These are phyloP conservation scores for Phymorhynchus buccinoides DNA, from an alignment of 1,140 invertebrate genomes.

Conservation along the genomic window DNA sequence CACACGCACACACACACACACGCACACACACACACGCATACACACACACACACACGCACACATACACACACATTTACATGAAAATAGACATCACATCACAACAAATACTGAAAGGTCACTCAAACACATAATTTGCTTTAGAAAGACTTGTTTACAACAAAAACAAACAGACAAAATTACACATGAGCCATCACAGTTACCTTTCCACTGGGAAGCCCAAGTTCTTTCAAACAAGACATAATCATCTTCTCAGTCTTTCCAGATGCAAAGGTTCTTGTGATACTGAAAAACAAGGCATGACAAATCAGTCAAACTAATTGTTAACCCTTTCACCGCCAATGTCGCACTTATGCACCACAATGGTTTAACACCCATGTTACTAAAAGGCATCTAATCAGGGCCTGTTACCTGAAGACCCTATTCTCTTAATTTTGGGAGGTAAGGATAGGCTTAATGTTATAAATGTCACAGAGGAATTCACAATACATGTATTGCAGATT, in stretches of 20 bases:
- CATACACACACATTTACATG: not conserved
- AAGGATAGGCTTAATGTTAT: no score
- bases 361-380: no score
- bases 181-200: constrained; percentile 73
- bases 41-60: constrained; percentile 13
- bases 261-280: constrained; percentile 97
- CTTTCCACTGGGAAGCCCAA: constrained; percentile 95
- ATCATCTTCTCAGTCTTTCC: constrained; percentile 97
- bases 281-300: constrained; percentile 75
- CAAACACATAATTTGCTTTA: not conserved
- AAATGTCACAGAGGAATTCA: no score
- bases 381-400: no score
- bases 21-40: not conserved
- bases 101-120: not conserved
- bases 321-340: no score
- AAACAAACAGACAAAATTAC: no score
- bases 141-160: no score
- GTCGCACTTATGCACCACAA: no score
- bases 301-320: not conserved
- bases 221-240: constrained; percentile 95
- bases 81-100: not conserved
- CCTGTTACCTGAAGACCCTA: no score
- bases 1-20: not conserved
- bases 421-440: no score
- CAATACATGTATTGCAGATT: no score